These are phyloP conservation scores for Tonatia bakeri DNA, from an alignment of 2,113 vertebrate genomes.

Conservation along the genomic window DNA sequence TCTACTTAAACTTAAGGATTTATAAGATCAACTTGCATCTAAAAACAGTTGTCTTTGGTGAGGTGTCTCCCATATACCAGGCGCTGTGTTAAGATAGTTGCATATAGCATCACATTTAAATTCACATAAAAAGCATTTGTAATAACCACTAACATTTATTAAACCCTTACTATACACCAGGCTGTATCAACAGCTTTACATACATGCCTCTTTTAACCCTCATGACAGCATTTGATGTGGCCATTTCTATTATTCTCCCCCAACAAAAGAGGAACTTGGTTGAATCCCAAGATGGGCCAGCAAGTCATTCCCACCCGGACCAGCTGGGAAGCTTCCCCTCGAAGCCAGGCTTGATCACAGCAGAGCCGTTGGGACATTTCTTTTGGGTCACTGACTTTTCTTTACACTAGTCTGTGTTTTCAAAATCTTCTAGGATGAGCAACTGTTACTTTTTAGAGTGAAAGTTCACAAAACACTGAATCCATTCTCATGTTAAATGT, in stretches of 20 bases:
- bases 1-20: background rate
- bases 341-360: background rate
- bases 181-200: background rate
- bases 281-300: background rate
- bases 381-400: background rate
- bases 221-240: background rate
- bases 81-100: background rate
- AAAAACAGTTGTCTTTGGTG: conserved; percentile 14
- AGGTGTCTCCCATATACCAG: background rate
- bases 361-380: background rate
- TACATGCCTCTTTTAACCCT: background rate
- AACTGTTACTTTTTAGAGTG: background rate
- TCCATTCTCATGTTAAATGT: background rate
- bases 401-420: background rate
- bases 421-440: background rate
- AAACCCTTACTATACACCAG: background rate
- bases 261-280: background rate
- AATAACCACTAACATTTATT: background rate
- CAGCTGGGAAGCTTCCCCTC: background rate
- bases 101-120: conserved; percentile 4
- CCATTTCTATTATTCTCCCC: background rate
- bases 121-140: background rate
- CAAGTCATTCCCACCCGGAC: background rate
- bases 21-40: background rate
- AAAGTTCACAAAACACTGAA: background rate